phyloP scores from a whole-genome alignment of 2,113 vertebrate species.

The Rhabdornis inornatus region DNA sequence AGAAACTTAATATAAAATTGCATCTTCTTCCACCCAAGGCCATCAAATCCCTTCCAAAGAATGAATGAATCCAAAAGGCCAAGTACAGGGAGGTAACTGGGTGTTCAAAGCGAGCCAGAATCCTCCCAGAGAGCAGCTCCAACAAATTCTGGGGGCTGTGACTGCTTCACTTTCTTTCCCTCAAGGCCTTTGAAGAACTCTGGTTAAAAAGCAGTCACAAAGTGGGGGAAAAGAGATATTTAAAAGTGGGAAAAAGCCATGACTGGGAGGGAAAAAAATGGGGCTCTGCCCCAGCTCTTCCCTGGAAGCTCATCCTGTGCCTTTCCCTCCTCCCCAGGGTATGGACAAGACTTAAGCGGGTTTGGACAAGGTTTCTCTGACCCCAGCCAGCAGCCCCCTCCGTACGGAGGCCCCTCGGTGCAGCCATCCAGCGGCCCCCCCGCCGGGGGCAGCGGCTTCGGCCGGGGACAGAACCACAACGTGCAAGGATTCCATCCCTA shows the following conservation, averaged over 20 bases:
- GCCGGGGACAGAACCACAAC: conserved; percentile 97
- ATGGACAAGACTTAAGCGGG: conserved; percentile 96
- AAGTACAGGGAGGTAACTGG: no score
- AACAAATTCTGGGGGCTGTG: no score
- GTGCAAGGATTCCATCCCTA: conserved; percentile 99
- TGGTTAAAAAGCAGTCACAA: neutral
- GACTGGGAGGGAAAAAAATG: neutral
- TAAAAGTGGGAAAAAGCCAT: neutral
- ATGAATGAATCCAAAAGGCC: no score
- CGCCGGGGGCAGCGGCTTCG: conserved; percentile 84
- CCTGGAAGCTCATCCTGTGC: neutral
- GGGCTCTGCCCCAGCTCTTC: neutral
- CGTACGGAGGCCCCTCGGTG: conserved; percentile 87
- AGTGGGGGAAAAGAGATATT: fast-evolving
- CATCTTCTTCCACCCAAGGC: no score
- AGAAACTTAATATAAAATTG: no score
- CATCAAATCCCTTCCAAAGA: no score
- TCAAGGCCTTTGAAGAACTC: neutral
- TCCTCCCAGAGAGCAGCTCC: no score
- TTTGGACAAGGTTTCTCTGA: conserved; percentile 95
- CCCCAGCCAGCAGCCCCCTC: conserved; percentile 88
- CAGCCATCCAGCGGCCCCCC: conserved; percentile 86
- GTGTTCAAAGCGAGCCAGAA: no score
- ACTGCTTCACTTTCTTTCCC: neutral
- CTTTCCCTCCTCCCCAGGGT: conserved; percentile 77